A percentile compares a stretch with the other conserved stretches of the same genome.
Conservation (phyloP, 2,888 invertebrate genomes). For the Mesochorus sp. region DNA sequence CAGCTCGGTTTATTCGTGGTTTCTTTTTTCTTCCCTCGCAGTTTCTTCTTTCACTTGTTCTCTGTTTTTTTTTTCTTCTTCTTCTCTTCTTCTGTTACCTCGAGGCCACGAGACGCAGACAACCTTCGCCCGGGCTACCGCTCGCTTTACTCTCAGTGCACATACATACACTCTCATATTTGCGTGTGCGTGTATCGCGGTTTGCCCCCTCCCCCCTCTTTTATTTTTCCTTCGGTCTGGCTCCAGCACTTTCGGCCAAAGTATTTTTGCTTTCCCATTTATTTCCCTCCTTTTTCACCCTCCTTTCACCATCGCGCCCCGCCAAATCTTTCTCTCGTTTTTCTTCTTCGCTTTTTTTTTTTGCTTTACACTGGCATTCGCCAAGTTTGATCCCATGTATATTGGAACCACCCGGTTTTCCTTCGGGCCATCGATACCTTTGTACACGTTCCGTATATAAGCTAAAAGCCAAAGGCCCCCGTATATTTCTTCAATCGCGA, state of each 20-base stretch:
- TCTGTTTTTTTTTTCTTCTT: slow-evolving; percentile 63
- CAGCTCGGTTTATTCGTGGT: slow-evolving; percentile 54
- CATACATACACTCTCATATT: slow-evolving; percentile 10
- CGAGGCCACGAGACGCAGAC: slow-evolving; percentile 79
- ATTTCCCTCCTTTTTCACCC: slow-evolving; percentile 9
- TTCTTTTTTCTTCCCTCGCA: slow-evolving; percentile 63
- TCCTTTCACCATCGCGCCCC: slow-evolving; percentile 13
- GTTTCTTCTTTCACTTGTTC: slow-evolving; percentile 53
- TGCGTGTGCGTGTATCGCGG: slow-evolving; percentile 33
- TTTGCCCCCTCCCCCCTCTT: slow-evolving; percentile 27
- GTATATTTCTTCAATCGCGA: slow-evolving; percentile 42
- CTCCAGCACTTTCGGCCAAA: slow-evolving; percentile 56
- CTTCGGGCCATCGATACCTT: slow-evolving; percentile 42
- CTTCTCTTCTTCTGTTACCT: slow-evolving; percentile 68
- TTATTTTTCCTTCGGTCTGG: slow-evolving; percentile 38
- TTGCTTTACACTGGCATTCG: slow-evolving; percentile 4
- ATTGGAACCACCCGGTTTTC: background rate
- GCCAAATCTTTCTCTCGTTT: slow-evolving; percentile 34
- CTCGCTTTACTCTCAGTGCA: slow-evolving; percentile 60
- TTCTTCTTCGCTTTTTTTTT: slow-evolving; percentile 25
- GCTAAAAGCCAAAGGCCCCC: slow-evolving; percentile 1
- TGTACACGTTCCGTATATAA: slow-evolving; percentile 21
- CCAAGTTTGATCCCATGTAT: background rate
- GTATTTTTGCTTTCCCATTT: slow-evolving; percentile 60
- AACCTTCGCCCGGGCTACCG: slow-evolving; percentile 74